Evolutionary conservation across 2,888 invertebrate genomes (phyloP).

Genomic region (Melieria omissa): DNA sequence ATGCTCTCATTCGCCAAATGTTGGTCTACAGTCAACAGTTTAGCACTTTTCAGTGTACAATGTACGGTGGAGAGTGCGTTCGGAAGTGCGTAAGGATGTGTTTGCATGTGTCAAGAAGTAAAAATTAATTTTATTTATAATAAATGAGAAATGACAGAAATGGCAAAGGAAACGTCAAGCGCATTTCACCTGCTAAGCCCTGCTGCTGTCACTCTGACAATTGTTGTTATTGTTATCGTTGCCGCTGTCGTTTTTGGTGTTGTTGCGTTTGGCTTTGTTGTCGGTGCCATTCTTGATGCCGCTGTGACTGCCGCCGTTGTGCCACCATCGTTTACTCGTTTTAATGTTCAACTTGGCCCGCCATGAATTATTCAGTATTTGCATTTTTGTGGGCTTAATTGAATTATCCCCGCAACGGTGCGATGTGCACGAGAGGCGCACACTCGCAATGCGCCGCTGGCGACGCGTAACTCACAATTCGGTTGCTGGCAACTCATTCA

Average conservation of each 20-base stretch:
- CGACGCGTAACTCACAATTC: no score
- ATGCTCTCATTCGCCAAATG: no score
- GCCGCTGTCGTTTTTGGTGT: no score
- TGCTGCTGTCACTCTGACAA: neutral
- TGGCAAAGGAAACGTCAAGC: neutral
- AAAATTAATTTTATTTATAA: neutral
- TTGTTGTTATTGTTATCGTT: no score
- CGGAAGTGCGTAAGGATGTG: neutral
- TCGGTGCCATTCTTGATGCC: conserved; percentile 10
- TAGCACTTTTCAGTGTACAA: no score
- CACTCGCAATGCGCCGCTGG: no score
- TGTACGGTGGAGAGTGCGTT: neutral
- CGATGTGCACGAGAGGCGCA: no score
- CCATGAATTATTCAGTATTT: conserved; percentile 28
- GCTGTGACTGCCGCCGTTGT: neutral
- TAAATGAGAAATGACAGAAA: neutral
- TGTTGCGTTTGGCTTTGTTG: no score
- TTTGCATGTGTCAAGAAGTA: neutral
- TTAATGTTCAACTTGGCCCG: neutral
- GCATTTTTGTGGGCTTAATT: conserved; percentile 22
- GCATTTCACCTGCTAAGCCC: neutral
- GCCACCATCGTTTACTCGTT: neutral
- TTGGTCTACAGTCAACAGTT: no score
- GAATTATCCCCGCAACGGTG: conserved; percentile 8
- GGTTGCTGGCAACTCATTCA: no score